phyloP scores from a whole-genome alignment of 2,888 invertebrate genomes.

The Aleiodes testaceus region DNA sequence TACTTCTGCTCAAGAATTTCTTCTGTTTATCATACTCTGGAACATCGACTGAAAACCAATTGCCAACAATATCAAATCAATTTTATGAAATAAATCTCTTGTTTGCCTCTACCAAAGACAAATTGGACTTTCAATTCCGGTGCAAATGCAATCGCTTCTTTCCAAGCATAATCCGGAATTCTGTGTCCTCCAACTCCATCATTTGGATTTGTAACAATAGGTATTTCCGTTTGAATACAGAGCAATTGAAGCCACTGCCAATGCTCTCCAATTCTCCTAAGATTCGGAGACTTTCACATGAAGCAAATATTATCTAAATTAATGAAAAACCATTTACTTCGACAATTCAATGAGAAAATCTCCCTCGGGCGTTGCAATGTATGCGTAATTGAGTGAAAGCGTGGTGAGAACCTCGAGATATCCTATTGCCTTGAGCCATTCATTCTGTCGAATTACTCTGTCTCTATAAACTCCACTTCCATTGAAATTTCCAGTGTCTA shows the following conservation, averaged over 20 bases:
- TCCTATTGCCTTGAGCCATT: constrained; percentile 56
- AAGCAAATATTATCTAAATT: constrained; percentile 2
- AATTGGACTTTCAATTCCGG: constrained; percentile 56
- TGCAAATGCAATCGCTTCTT: constrained; percentile 48
- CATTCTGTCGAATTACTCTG: constrained; percentile 46
- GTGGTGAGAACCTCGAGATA: constrained; percentile 55
- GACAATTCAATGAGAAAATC: constrained; percentile 56
- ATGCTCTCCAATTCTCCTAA: constrained; percentile 52
- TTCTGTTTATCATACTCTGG: constrained; percentile 55
- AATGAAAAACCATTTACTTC: constrained; percentile 46
- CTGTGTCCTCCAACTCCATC: constrained; percentile 27
- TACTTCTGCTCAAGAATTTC: constrained; percentile 51
- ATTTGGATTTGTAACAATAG: constrained; percentile 27
- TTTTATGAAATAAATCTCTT: too few relatives aligned
- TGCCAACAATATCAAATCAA: too few relatives aligned
- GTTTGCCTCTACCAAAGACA: constrained; percentile 50
- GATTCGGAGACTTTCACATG: background rate
- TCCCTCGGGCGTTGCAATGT: constrained; percentile 58
- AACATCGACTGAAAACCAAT: constrained; percentile 50
- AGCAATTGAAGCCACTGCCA: constrained; percentile 59
- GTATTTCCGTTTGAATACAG: constrained; percentile 52
- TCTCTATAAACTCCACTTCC: constrained; percentile 46
- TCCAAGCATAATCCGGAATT: constrained; percentile 56
- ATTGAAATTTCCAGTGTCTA: constrained; percentile 37
- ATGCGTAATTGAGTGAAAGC: constrained; percentile 58